phyloP scores from a whole-genome alignment of 2,113 vertebrate species.

The Engystomops pustulosus region DNA sequence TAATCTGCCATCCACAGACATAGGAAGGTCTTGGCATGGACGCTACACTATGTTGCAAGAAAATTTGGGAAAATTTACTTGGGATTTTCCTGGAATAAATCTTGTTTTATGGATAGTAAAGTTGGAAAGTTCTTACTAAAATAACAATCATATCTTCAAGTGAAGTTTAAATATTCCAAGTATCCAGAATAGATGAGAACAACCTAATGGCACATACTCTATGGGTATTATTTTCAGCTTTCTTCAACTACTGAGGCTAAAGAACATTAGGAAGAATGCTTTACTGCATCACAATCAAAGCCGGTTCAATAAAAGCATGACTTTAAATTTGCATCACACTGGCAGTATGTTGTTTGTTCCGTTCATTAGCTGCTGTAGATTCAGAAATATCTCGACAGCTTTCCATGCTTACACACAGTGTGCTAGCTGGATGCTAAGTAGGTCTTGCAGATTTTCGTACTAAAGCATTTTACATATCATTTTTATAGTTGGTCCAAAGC shows the following conservation, averaged over 20 bases:
- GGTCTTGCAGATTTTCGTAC: slow-evolving; percentile 22
- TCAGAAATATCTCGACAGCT: slow-evolving; percentile 51
- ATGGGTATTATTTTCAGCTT: slow-evolving; percentile 17
- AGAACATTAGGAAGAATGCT: slow-evolving; percentile 22
- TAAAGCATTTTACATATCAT: slow-evolving; percentile 23
- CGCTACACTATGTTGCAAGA: no score
- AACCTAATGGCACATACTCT: background rate
- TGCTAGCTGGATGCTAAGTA: slow-evolving; percentile 36
- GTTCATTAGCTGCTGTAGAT: slow-evolving; percentile 53
- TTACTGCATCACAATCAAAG: slow-evolving; percentile 50
- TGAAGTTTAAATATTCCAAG: background rate
- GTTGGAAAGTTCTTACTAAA: background rate
- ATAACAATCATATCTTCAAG: background rate
- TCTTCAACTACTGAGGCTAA: slow-evolving; percentile 2
- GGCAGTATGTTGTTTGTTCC: slow-evolving; percentile 55
- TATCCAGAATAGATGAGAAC: background rate
- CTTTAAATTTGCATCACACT: slow-evolving; percentile 46
- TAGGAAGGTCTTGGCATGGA: no score
- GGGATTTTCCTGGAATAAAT: background rate
- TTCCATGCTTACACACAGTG: slow-evolving; percentile 32
- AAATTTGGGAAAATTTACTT: no score
- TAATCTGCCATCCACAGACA: no score
- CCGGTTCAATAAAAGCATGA: slow-evolving; percentile 43
- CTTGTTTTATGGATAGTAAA: background rate
- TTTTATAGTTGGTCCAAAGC: slow-evolving; percentile 24